A percentile compares a stretch with the other conserved stretches of the same genome.
Conservation (phyloP, 2,888 invertebrate species). For the Enchytraeus crypticus region DNA sequence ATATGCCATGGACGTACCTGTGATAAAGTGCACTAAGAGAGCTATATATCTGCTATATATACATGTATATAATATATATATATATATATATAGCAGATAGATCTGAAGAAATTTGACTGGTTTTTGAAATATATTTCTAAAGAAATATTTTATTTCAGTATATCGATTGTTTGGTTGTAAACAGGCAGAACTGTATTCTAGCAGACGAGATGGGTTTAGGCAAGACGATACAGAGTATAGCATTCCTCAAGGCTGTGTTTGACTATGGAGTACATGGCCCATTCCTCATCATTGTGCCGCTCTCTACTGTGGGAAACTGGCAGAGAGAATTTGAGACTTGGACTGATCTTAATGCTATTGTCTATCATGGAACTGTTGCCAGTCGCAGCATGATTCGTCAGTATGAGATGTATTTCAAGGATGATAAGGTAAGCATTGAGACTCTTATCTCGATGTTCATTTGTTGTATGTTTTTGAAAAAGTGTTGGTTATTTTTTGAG, state of each 20-base stretch:
- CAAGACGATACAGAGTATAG: conserved; percentile 95
- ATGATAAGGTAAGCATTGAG: conserved; percentile 50
- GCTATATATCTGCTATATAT: too few species aligned
- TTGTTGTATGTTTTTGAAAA: too few species aligned
- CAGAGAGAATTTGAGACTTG: conserved; percentile 98
- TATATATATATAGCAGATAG: too few species aligned
- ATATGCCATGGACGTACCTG: too few species aligned
- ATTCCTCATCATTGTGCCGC: conserved; percentile 91
- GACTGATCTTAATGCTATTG: conserved; percentile 97
- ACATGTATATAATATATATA: too few species aligned
- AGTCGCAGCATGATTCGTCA: conserved; percentile 95
- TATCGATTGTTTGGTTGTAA: conserved; percentile 22
- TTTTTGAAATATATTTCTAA: too few species aligned
- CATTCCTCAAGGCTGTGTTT: conserved; percentile 74
- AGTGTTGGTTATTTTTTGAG: neutral
- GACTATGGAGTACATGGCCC: conserved; percentile 84
- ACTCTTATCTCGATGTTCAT: too few species aligned
- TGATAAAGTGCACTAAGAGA: too few species aligned
- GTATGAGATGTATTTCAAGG: conserved; percentile 91
- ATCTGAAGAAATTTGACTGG: too few species aligned
- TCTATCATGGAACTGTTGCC: conserved; percentile 76
- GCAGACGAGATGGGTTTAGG: conserved; percentile 99
- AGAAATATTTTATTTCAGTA: too few species aligned
- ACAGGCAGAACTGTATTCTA: conserved; percentile 85
- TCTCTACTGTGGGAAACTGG: conserved; percentile 99